Percentiles rank a stretch among this genome's conserved stretches.
Evolutionary conservation across 1,140 invertebrate species (phyloP).

Genomic region (Drosophila truncata): DNA sequence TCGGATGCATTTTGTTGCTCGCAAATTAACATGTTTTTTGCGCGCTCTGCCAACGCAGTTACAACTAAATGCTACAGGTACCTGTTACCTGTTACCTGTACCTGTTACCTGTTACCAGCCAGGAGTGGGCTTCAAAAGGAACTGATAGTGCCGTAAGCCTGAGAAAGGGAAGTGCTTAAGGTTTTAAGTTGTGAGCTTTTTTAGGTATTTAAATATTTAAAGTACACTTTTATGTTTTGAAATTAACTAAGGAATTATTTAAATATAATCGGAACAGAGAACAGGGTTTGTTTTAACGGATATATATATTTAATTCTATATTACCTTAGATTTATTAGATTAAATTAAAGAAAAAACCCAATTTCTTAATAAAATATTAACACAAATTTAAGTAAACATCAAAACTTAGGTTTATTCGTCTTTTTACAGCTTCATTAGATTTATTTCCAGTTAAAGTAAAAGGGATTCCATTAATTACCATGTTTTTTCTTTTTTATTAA

Average conservation of each 20-base stretch:
- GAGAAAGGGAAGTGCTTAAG: not conserved
- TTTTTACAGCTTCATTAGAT: no score
- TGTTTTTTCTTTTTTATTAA: not conserved
- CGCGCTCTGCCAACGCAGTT: conserved; percentile 29
- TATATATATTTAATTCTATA: no score
- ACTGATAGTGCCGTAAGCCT: not conserved
- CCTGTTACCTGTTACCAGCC: conserved; percentile 10
- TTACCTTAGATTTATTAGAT: no score
- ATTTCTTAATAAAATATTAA: no score
- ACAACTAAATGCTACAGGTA: conserved; percentile 13
- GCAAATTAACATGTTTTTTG: conserved; percentile 39
- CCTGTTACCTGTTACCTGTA: conserved; percentile 6
- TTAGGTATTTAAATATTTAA: not conserved
- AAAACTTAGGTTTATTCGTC: no score
- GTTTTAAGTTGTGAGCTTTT: not conserved
- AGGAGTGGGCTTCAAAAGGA: conserved; percentile 33
- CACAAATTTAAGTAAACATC: no score
- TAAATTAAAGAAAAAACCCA: no score
- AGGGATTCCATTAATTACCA: no score
- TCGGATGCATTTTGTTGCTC: conserved; percentile 34
- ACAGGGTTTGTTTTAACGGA: no score
- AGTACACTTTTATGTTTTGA: not conserved
- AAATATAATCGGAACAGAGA: not conserved
- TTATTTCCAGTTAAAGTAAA: no score
- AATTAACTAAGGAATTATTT: accelerated